A percentile compares a stretch with the other conserved stretches of the same genome.
phyloP scores from a whole-genome alignment of 2,888 invertebrate genomes.

The Girardia tigrina region DNA sequence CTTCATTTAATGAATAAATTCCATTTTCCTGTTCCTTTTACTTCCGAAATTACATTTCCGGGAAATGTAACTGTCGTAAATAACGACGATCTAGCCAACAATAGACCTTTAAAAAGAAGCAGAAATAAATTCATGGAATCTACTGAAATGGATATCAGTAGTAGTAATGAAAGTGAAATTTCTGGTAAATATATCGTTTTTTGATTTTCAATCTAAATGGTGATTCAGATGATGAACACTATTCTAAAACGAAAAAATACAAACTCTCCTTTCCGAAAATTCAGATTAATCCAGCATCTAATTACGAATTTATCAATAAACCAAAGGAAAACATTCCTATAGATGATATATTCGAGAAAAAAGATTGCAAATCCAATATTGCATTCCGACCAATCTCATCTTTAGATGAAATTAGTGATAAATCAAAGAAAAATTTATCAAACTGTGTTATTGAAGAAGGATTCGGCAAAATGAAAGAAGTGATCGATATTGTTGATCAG shows the following conservation, averaged over 20 bases:
- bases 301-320: background rate
- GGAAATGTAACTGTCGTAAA: background rate
- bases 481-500: too few relatives aligned
- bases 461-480: background rate
- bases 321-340: background rate
- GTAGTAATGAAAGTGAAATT: background rate
- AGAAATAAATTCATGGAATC: background rate
- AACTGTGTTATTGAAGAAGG: background rate
- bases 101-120: background rate
- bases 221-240: background rate
- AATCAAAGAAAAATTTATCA: background rate
- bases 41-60: background rate
- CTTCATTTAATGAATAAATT: constrained; percentile 17
- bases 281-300: background rate
- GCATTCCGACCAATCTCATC: background rate
- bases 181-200: background rate
- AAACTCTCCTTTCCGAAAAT: background rate
- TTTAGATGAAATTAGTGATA: background rate
- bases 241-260: background rate
- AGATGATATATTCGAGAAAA: background rate
- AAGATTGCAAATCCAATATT: background rate
- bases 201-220: too few relatives aligned
- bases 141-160: background rate
- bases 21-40: background rate
- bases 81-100: background rate